Base-by-base conservation (phyloP, 2,888 invertebrate species). In the Hyposoter didymator region DNA sequence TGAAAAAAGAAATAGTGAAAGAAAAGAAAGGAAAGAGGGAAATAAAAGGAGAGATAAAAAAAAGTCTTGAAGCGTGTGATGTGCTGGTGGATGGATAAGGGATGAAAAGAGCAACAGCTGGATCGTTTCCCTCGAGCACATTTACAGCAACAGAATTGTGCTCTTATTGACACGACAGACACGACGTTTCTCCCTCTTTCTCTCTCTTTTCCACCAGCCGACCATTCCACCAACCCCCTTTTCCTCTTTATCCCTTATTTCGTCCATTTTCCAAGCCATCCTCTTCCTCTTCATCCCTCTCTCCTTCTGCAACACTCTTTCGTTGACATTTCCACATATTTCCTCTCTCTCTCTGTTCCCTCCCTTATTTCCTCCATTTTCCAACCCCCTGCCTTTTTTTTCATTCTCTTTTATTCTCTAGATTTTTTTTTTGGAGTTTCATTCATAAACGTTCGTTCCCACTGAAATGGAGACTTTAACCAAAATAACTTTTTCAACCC, bases 71-170 rank as follows among this genome's bases (percentile, higher is more conserved):
- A 84, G 69, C 72, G 69, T 49, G 73, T 67, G 73, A 67, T 73
- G 64, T 43, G 49, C 49, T 64, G 78, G 55, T 74, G 66, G 55
- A 14, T 32, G 69, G 84, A 49, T 67, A 62, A 35, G 76, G 49
- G 72, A 55, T 89, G 59, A 59, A 88, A 89, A 89, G 90, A 92
- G 93, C 94, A 94, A 94, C 94, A 94, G 94, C 94, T 94, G 94
- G 93, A 93, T 93, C 91, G 85, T 92, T 93, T 93, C 93, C 94
- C 94, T 92, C 92, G 90, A 93, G 94, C 93, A 90, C 94, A 94
- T 94, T 94, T 94, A 90, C 90, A 75, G 89, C 92, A 92, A 93
- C 93, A 94, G 93, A 92, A 92, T 89, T 92, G 92, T 92, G 91
- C 93, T 93, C 93, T 93, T 93, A 92, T 93, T 92, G 92, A 92